phyloP scores from a whole-genome alignment of 2,888 invertebrate species.

The Tineola bisselliella region DNA sequence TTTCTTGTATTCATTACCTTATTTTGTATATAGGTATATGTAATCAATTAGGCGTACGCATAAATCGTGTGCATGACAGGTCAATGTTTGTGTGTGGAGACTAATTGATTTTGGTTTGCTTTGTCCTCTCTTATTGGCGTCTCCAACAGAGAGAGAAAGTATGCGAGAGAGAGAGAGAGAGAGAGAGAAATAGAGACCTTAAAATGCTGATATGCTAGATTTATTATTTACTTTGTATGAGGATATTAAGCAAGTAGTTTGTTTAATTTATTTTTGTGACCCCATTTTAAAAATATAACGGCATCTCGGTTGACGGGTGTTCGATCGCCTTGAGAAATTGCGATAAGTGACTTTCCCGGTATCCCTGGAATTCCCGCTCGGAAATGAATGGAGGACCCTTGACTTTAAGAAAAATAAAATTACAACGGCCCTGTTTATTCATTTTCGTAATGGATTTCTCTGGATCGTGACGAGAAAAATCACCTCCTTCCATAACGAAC shows the following conservation, averaged over 20 bases:
- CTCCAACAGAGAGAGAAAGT: too few relatives aligned
- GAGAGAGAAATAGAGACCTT: too few relatives aligned
- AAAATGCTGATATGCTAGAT: neutral
- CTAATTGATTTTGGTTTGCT: slow-evolving; percentile 50
- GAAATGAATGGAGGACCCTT: slow-evolving; percentile 7
- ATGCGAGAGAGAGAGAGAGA: too few relatives aligned
- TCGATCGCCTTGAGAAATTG: slow-evolving; percentile 11
- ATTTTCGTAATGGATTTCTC: slow-evolving; percentile 32
- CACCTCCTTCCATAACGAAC: neutral
- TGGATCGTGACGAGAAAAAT: slow-evolving; percentile 11
- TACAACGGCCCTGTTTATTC: slow-evolving; percentile 30
- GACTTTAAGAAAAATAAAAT: slow-evolving; percentile 23
- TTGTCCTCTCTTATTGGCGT: slow-evolving; percentile 18
- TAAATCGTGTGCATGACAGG: slow-evolving; percentile 30
- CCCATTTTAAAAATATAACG: neutral
- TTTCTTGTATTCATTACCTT: neutral
- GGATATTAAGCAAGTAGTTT: neutral
- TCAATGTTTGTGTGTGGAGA: slow-evolving; percentile 33
- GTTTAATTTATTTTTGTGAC: neutral
- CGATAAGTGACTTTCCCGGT: slow-evolving; percentile 11
- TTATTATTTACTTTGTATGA: neutral
- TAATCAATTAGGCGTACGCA: slow-evolving; percentile 34
- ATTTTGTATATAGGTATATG: neutral
- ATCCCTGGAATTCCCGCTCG: neutral
- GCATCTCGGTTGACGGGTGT: neutral